Percentiles rank a stretch among this genome's conserved stretches.
Evolutionary conservation across 2,888 invertebrate genomes (phyloP).

Genomic region (Diplazon laetatorius): DNA sequence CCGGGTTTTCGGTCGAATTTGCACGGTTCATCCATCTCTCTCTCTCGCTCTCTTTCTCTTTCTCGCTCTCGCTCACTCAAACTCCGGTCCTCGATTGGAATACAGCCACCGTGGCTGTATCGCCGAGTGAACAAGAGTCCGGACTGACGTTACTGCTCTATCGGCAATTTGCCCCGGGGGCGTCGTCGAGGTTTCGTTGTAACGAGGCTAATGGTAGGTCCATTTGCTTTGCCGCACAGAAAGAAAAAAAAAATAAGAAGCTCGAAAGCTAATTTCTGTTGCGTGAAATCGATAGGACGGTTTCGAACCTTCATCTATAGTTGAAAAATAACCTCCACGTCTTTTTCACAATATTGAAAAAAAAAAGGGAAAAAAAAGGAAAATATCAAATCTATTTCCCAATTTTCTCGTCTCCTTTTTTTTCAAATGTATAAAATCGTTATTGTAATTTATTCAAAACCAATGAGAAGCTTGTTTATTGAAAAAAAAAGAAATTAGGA

Average conservation of each 20-base stretch:
- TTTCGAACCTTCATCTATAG: conserved; percentile 15
- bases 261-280: conserved; percentile 30
- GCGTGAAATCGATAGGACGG: conserved; percentile 41
- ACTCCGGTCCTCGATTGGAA: too few species aligned
- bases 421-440: not conserved
- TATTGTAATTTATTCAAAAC: not conserved
- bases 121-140: conserved; percentile 7
- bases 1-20: conserved; percentile 33
- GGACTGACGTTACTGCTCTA: conserved; percentile 17
- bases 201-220: conserved; percentile 47
- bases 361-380: not conserved
- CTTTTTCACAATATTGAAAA: too few species aligned
- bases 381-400: too few species aligned
- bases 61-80: not conserved
- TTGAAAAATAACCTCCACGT: not conserved
- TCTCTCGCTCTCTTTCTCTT: not conserved
- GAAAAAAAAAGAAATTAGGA: too few species aligned
- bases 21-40: conserved; percentile 18
- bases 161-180: conserved; percentile 31
- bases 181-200: conserved; percentile 43
- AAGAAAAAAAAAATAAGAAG: conserved; percentile 9
- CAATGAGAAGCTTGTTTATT: too few species aligned
- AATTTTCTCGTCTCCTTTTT: too few species aligned
- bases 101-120: conserved; percentile 17
- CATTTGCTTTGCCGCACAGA: not conserved